phyloP scores from a whole-genome alignment of 2,797 vertebrate species.

The Falco cherrug region DNA sequence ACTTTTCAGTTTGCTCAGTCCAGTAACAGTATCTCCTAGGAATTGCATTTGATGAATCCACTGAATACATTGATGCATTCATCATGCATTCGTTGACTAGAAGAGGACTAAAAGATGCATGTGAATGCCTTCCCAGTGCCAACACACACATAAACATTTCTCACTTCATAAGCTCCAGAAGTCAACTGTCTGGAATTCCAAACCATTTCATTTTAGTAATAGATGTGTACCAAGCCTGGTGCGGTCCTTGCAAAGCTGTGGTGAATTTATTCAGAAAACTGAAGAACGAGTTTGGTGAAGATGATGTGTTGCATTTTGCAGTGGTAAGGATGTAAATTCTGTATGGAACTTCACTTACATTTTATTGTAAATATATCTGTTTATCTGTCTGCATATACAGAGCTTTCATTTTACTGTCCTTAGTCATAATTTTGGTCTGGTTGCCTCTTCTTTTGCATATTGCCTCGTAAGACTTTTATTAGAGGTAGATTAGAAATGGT shows the following conservation, averaged over 20 bases:
- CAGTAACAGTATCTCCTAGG: background rate
- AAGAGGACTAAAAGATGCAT: background rate
- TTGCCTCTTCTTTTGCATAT: background rate
- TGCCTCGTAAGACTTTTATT: background rate
- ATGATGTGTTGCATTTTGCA: conserved; percentile 75
- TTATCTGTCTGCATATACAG: background rate
- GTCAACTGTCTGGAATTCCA: background rate
- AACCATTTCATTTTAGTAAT: conserved; percentile 65
- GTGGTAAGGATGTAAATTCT: conserved; percentile 66
- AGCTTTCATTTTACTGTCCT: background rate
- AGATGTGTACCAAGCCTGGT: conserved; percentile 81
- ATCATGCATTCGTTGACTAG: background rate
- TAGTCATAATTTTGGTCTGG: background rate
- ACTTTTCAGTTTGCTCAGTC: background rate
- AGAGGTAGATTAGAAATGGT: background rate
- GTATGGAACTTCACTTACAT: background rate
- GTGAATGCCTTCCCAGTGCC: background rate
- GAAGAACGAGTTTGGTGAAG: conserved; percentile 73
- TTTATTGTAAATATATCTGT: background rate
- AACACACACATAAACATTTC: background rate
- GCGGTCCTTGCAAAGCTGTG: conserved; percentile 82
- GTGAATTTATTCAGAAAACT: conserved; percentile 72
- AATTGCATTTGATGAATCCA: background rate
- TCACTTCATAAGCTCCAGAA: background rate
- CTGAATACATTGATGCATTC: background rate